These are phyloP conservation scores for Lepidothrix coronata DNA, from an alignment of 2,113 vertebrate genomes.

Conservation along the genomic window DNA sequence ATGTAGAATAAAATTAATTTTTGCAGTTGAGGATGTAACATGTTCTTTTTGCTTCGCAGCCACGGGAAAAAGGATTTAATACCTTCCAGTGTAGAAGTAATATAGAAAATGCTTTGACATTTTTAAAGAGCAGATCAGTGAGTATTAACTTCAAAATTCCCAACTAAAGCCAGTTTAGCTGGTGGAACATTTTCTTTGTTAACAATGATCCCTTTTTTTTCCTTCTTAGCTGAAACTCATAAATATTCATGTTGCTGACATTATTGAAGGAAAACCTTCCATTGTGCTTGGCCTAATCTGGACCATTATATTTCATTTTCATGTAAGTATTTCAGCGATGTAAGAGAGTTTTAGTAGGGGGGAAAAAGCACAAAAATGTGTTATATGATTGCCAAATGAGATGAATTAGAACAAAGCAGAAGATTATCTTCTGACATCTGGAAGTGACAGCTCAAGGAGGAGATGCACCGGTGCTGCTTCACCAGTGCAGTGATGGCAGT, in stretches of 20 bases:
- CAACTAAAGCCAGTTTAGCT: not conserved
- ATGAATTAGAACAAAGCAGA: not conserved
- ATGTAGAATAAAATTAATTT: not conserved
- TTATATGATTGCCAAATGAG: not conserved
- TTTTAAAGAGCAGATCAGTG: slow-evolving; percentile 89
- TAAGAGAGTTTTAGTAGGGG: not conserved
- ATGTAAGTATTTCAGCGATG: slow-evolving; percentile 79
- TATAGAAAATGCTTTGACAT: slow-evolving; percentile 88
- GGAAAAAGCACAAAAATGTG: not conserved
- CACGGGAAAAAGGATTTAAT: slow-evolving; percentile 87
- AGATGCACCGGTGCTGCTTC: not conserved
- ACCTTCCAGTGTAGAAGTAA: slow-evolving; percentile 91
- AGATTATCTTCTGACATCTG: not conserved
- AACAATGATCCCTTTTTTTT: slow-evolving; percentile 18
- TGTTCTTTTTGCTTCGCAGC: slow-evolving; percentile 71
- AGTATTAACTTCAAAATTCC: slow-evolving; percentile 61
- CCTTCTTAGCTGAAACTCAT: slow-evolving; percentile 88
- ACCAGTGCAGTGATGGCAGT: not conserved
- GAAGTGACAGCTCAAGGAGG: not conserved
- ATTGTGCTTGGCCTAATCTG: slow-evolving; percentile 96
- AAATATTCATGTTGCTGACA: slow-evolving; percentile 96
- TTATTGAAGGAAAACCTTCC: slow-evolving; percentile 92
- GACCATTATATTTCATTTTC: slow-evolving; percentile 96
- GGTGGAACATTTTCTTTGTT: slow-evolving; percentile 37
- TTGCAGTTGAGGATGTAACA: not conserved